Base-by-base conservation (phyloP, 1,140 invertebrate genomes). In the Phthorimaea operculella region DNA sequence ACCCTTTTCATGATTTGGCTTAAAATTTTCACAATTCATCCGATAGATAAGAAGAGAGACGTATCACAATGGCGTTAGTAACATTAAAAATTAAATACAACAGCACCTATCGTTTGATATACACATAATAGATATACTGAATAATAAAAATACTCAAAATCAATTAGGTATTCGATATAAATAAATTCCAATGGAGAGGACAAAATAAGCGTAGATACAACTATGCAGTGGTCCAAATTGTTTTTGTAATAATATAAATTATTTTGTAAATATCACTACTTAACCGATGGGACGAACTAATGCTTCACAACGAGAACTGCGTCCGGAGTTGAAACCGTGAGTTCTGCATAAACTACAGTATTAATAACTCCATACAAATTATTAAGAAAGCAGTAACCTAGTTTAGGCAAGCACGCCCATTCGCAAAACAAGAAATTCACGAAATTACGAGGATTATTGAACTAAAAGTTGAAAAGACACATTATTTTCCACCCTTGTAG, bases 1-100 rank as follows among this genome's bases (percentile, higher is more conserved):
- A 77, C 77, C 78, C 74, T 81, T 76, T 74, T 70, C 72, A 78
- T 82, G 80, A 80, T 82, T 82, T 80, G 79, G 77, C 80, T 79
- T 68, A 68, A 63, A 68, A 66, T 72, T 64, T 64, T 69, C 64
- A 74, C 68, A 72, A 69, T 77, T 68, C 64, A 76, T 69, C 62
- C 60, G 62, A 76, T 64, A 71, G 70, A 70, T 64, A 64, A 72
- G 68, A 75, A 83, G 73, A 83, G 72, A 79, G 74, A 74, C 70
- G 66, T 79, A 80, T 83, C 78, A 80, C 78, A 80, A 72, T 72
- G 60, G 70, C 64, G 64, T 75, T 70, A 74, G 72, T 78, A 73
- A 77, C 66, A 79, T 76, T 80, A 76, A 72, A 73, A 81, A 80
- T 74, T 79, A 80, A 83, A 81, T 74, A 76, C 69, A 79, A 78